Evolutionary conservation across 2,797 vertebrate genomes (phyloP), one percentile per base, ranked within the genome.

Genomic region (Glossophaga mutica): DNA sequence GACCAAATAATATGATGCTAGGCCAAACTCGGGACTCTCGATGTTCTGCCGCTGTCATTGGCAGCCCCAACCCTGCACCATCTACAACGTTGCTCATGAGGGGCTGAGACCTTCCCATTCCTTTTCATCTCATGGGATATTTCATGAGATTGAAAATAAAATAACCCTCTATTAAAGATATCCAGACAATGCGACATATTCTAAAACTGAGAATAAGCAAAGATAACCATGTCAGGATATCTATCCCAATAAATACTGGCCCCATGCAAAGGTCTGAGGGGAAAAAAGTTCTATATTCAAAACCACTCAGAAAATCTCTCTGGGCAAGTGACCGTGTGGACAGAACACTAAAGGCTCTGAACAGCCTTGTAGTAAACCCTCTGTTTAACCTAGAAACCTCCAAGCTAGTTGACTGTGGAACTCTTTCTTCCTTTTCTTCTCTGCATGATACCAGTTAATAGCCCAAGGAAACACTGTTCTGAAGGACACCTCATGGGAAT

Each of bases 141-240:
- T 95, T 42, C 73, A 73, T 91, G 82, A 67, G 21, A 8, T 1
- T 87, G 44, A 37, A 70, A 94, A 50, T 88, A 52, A 83, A 76
- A 79, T 9, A 79, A n/a, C 22, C 16, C 74, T 52, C 19, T 67
- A 32, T n/a, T 77, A 67, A 26, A 22, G 50, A 82, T 42, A 77
- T 77, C 44, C 9, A 59, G 65, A 87, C 46, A 96, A 90, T 0
- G 18, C 34, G 70, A 74, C 46, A 39, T 52, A 87, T 79, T 94
- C 83, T 68, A 77, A 92, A 87, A 84, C 42, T 10, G 48, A 91
- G 70, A 93, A 39, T 87, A 74, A 96, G 89, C 46, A 39, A 86
- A 86, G 90, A 59, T 42, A 85, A 83, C n/a, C 37, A 46, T 3
- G 78, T 77, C 46, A 34, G n/a, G 44, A 84, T 15, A 87, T 55